Percentiles rank a stretch among this genome's conserved stretches.
Conservation (phyloP, 2,888 invertebrate genomes). For the Taphrorychus bicolor region DNA sequence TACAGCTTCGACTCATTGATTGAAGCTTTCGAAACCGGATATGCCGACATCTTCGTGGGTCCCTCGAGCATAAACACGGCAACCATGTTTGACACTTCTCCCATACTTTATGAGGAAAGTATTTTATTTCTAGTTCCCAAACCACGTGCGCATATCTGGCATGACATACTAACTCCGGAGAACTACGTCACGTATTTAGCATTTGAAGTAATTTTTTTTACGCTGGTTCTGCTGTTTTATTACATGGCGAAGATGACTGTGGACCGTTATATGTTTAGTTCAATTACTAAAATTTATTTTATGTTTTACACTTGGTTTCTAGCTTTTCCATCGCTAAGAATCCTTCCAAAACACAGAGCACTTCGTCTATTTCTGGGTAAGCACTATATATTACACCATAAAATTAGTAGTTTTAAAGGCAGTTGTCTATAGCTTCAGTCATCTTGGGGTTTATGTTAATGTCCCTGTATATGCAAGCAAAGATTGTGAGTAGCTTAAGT, state of each 20-base stretch:
- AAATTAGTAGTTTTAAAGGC: not conserved
- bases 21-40: constrained; percentile 15
- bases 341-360: not conserved
- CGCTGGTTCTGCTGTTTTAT: not conserved
- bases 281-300: constrained; percentile 9
- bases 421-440: constrained; percentile 6
- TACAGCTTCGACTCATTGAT: constrained; percentile 18
- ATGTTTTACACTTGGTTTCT: constrained; percentile 8
- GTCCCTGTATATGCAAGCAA: constrained; percentile 24
- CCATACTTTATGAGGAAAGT: constrained; percentile 13
- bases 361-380: not conserved
- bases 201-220: not conserved
- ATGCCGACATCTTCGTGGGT: constrained; percentile 24
- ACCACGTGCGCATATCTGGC: not conserved
- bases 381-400: not conserved
- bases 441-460: constrained; percentile 3
- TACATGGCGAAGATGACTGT: constrained; percentile 10
- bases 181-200: not conserved
- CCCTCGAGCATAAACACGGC: constrained; percentile 9
- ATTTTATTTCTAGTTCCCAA: constrained; percentile 14
- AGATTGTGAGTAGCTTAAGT: constrained; percentile 16
- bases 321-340: constrained; percentile 2
- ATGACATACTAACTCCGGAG: not conserved
- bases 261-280: constrained; percentile 14
- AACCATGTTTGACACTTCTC: constrained; percentile 14